Percentiles rank a stretch among this genome's conserved stretches.
phyloP scores from a whole-genome alignment of 2,888 invertebrate species.

The Nephrotoma guestfalica region DNA sequence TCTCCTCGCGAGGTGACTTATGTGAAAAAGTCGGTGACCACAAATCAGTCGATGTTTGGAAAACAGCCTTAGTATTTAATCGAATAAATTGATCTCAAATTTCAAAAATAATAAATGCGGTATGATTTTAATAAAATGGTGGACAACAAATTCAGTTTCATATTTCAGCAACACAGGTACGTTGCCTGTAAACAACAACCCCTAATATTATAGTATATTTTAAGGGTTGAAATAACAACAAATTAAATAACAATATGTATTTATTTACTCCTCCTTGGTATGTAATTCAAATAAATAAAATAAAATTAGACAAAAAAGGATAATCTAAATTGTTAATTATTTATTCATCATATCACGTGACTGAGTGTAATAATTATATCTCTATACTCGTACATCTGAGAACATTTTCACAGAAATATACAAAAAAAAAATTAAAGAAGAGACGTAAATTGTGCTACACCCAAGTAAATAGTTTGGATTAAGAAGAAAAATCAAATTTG shows the following conservation, averaged over 20 bases:
- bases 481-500: not conserved
- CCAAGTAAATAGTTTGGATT: not conserved
- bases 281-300: not conserved
- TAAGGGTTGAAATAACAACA: not conserved
- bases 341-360: not conserved
- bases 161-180: no score
- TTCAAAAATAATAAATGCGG: no score
- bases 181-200: no score
- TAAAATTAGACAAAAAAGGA: not conserved
- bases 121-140: no score
- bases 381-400: not conserved
- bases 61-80: no score
- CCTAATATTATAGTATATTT: not conserved
- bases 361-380: not conserved
- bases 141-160: no score
- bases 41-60: no score
- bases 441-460: not conserved
- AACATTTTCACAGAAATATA: not conserved
- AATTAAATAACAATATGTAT: not conserved
- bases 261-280: not conserved
- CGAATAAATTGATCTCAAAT: no score
- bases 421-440: not conserved
- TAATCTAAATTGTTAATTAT: not conserved
- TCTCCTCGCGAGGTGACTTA: no score
- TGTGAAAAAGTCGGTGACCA: no score